Percentiles rank a stretch among this genome's conserved stretches.
Evolutionary conservation across 2,888 invertebrate species (phyloP).

Genomic region (Callinectes sapidus): DNA sequence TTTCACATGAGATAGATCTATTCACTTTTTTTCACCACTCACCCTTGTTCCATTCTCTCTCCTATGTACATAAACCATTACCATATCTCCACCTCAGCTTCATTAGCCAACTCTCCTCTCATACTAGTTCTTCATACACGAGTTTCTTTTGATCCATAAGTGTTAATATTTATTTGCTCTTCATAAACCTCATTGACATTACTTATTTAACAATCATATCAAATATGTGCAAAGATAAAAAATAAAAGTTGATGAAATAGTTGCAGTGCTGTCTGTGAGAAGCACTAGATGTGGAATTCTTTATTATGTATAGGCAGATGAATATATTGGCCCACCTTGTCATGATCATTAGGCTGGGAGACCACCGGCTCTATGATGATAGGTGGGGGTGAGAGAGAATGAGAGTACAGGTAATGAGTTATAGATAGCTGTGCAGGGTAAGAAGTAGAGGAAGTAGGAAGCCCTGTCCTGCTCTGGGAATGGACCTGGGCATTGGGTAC

Average conservation of each 20-base stretch:
- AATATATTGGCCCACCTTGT: conserved; percentile 48
- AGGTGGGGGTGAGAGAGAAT: conserved; percentile 43
- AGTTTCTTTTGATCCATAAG: no score
- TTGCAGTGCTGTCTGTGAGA: not conserved
- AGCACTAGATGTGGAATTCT: not conserved
- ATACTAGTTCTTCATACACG: no score
- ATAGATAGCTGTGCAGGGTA: conserved; percentile 33
- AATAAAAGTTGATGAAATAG: not conserved
- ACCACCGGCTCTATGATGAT: conserved; percentile 38
- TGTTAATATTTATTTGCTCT: no score
- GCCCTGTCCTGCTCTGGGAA: not conserved
- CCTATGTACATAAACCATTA: no score
- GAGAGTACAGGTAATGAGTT: not conserved
- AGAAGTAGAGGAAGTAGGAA: not conserved
- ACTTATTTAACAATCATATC: not conserved
- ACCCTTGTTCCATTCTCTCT: no score
- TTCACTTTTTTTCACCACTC: no score
- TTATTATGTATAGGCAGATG: not conserved
- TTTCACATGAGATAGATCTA: no score
- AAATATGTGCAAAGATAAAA: not conserved
- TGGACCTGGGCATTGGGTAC: not conserved
- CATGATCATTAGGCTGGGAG: conserved; percentile 27
- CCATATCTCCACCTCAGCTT: no score
- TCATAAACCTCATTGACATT: no score
- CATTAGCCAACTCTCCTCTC: no score